Conservation (phyloP, 2,797 vertebrate genomes). For the Leptodactylus fallax region DNA sequence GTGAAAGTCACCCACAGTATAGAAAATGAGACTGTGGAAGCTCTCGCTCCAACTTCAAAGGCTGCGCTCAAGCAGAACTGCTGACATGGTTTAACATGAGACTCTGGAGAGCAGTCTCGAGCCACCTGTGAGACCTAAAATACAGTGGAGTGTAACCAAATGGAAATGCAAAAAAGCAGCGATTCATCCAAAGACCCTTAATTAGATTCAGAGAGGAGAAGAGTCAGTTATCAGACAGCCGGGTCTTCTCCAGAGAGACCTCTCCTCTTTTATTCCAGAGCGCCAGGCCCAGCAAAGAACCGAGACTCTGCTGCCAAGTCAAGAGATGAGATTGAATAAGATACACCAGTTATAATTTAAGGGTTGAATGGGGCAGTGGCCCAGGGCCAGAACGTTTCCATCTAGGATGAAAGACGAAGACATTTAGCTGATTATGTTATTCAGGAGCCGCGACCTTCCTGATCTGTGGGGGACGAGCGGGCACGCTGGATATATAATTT, state of each 20-base stretch:
- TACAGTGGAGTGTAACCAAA: constrained; percentile 39
- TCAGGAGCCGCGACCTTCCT: constrained; percentile 6
- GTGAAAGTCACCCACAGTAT: constrained; percentile 60
- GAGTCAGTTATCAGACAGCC: constrained; percentile 50
- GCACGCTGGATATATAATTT: background rate
- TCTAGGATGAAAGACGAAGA: constrained; percentile 43
- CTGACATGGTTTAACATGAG: constrained; percentile 15
- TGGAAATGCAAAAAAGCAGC: constrained; percentile 6
- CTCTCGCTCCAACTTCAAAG: constrained; percentile 5
- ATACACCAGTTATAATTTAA: constrained; percentile 54
- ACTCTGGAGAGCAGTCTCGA: constrained; percentile 36
- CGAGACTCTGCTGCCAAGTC: constrained; percentile 41
- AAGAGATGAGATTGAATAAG: constrained; percentile 56
- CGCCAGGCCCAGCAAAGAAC: constrained; percentile 22
- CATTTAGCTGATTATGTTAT: constrained; percentile 48
- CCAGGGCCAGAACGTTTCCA: constrained; percentile 34
- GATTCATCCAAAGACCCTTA: background rate
- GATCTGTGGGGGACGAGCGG: background rate
- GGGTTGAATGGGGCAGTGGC: constrained; percentile 60
- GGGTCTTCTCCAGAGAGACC: constrained; percentile 62
- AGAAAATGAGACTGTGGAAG: constrained; percentile 51
- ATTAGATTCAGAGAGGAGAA: constrained; percentile 42
- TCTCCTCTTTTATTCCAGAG: constrained; percentile 54
- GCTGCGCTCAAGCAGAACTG: constrained; percentile 15
- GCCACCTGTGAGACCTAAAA: constrained; percentile 39